Percentiles rank a stretch among this genome's conserved stretches.
These are phyloP conservation scores for Drosophila mulleri DNA, from an alignment of 2,888 invertebrate genomes.

Conservation along the genomic window DNA sequence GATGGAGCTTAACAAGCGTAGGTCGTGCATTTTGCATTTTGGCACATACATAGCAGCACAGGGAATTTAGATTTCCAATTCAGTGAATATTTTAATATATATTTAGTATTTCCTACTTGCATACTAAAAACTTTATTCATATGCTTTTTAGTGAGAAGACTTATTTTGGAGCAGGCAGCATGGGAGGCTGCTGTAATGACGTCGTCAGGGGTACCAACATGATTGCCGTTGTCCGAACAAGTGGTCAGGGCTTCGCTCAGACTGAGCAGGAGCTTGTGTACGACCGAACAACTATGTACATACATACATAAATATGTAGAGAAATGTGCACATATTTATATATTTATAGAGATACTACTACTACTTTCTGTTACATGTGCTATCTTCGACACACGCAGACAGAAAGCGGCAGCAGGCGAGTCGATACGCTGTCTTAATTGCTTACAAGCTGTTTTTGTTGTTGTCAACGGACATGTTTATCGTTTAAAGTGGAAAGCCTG, in stretches of 20 bases:
- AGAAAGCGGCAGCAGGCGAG: constrained; percentile 37
- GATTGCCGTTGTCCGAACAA: constrained; percentile 34
- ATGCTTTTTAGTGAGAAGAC: neutral
- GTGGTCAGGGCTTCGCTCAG: constrained; percentile 3
- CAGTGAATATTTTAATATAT: constrained; percentile 1
- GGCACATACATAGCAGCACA: neutral
- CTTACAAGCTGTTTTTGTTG: constrained; percentile 73
- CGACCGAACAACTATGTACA: constrained; percentile 13
- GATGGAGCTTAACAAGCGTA: neutral
- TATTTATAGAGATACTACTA: constrained; percentile 17
- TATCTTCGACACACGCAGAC: constrained; percentile 32
- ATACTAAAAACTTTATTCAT: constrained; percentile 8
- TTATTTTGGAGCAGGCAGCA: neutral
- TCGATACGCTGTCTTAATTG: constrained; percentile 73
- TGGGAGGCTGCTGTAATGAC: constrained; percentile 19
- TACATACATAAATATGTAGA: constrained; percentile 8
- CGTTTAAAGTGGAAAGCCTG: constrained; percentile 70
- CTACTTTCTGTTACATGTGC: constrained; percentile 14
- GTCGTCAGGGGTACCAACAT: constrained; percentile 38
- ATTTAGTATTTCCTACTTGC: constrained; percentile 3
- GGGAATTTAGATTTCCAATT: neutral
- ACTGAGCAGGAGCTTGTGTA: constrained; percentile 30
- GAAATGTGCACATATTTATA: constrained; percentile 9
- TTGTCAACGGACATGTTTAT: constrained; percentile 70
- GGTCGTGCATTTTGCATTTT: neutral